Evolutionary conservation across 2,113 vertebrate genomes (phyloP), one percentile per base, ranked within the genome.

Genomic region (Rhinogobius similis): DNA sequence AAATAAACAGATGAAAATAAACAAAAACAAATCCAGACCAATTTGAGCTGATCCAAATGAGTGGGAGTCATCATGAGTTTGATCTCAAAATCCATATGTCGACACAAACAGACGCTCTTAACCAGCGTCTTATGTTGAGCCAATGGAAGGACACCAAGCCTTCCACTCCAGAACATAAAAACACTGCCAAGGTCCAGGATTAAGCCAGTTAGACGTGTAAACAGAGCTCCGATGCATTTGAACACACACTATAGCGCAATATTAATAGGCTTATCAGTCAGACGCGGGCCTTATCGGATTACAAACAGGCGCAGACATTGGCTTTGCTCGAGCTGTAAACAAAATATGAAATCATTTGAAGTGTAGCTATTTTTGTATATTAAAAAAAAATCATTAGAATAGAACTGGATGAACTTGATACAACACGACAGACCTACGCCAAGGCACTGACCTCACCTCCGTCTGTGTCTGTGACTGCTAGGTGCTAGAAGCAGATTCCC

Each of bases 31-130:
- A 65, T 13, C 26, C 10, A 39, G 23, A 53, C 24, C 0, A 72
- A 68, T 74, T 11, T 64, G 16, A 3, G n/a, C 61, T 2, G n/a
- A 41, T 62, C 36, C 36, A 39, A 62, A 39, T 39, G 61, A 41
- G 32, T 41, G 32, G 32, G 59, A 62, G 32, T 13, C 13, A 32
- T 7, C 32, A 36, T 36, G 32, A n/a, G n/a, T n/a, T n/a, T n/a
- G 32, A 36, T 36, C 9, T 7, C 9, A 36, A 36, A 8, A 3
- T 36, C 32, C n/a, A n/a, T n/a, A n/a, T n/a, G n/a, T n/a, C n/a
- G n/a, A n/a, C n/a, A n/a, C n/a, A 29, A 39, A 39, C 10, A 41
- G 39, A 10, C 11, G 10, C 3, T 12, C 10, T 12, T 41, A 20
- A 23, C 20, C 59, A 39, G 9, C 3, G n/a, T 62, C 59, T 62